phyloP scores from a whole-genome alignment of 2,888 invertebrate genomes.

The Nyleta sp. region DNA sequence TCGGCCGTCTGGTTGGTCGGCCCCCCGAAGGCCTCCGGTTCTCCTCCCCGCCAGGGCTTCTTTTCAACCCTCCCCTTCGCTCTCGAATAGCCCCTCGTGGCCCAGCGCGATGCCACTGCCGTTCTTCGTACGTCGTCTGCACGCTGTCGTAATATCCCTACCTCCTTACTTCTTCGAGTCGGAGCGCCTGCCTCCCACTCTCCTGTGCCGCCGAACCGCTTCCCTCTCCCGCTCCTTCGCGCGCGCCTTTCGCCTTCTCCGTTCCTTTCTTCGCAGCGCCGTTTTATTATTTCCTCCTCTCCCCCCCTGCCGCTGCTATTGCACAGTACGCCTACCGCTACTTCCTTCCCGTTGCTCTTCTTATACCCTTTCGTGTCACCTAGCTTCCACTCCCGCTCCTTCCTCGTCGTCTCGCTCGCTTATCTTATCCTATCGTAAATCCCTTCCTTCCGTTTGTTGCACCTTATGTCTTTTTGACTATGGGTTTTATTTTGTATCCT shows the following conservation, averaged over 20 bases:
- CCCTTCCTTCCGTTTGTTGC: slow-evolving; percentile 52
- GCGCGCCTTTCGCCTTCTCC: slow-evolving; percentile 81
- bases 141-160: slow-evolving; percentile 69
- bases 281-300: slow-evolving; percentile 58
- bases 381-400: slow-evolving; percentile 57
- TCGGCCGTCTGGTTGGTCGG: slow-evolving; percentile 88
- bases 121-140: slow-evolving; percentile 78
- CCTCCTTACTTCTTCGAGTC: slow-evolving; percentile 69
- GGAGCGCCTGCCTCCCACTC: slow-evolving; percentile 65
- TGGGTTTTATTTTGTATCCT: slow-evolving; percentile 64
- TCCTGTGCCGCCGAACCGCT: slow-evolving; percentile 58
- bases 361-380: background rate
- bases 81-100: slow-evolving; percentile 87
- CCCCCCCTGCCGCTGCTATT: slow-evolving; percentile 41
- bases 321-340: slow-evolving; percentile 15
- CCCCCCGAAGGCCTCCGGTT: slow-evolving; percentile 92
- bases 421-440: background rate
- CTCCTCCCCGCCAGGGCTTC: slow-evolving; percentile 85
- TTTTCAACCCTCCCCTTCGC: slow-evolving; percentile 85
- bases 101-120: slow-evolving; percentile 85
- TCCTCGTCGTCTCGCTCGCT: slow-evolving; percentile 61
- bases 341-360: slow-evolving; percentile 6
- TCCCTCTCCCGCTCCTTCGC: slow-evolving; percentile 65
- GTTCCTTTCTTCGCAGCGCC: slow-evolving; percentile 79
- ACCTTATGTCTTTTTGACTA: slow-evolving; percentile 59